Conservation (phyloP, 2,797 vertebrate species). For the Glyptemys insculpta region DNA sequence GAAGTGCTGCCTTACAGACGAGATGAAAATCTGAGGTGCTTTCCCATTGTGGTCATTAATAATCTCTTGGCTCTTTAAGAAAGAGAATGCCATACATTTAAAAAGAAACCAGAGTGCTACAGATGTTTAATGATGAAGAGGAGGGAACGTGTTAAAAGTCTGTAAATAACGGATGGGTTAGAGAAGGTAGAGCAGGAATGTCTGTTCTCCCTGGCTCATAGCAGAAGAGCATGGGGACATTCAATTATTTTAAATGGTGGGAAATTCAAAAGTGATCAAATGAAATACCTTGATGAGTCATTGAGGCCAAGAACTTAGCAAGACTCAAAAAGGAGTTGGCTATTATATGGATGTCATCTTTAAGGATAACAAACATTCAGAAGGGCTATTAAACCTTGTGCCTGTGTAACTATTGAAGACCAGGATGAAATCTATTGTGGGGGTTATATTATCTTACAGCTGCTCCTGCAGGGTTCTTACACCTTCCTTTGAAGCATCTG, state of each 20-base stretch:
- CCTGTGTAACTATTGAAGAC: background rate
- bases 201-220: background rate
- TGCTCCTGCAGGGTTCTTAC: background rate
- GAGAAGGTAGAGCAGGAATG: background rate
- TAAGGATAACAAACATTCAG: background rate
- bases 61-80: constrained; percentile 23
- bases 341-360: background rate
- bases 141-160: background rate
- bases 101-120: constrained; percentile 13
- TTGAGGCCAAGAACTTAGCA: background rate
- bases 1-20: background rate
- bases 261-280: background rate
- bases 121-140: constrained; percentile 5
- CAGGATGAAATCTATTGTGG: background rate
- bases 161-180: background rate
- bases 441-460: background rate
- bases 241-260: background rate
- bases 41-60: fast-evolving
- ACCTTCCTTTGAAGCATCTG: background rate
- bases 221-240: background rate
- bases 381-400: background rate
- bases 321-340: background rate
- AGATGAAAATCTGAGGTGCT: background rate
- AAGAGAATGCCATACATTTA: constrained; percentile 22
- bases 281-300: background rate